These are phyloP conservation scores for Bombus fervidus DNA, from an alignment of 1,140 invertebrate genomes.

Conservation along the genomic window DNA sequence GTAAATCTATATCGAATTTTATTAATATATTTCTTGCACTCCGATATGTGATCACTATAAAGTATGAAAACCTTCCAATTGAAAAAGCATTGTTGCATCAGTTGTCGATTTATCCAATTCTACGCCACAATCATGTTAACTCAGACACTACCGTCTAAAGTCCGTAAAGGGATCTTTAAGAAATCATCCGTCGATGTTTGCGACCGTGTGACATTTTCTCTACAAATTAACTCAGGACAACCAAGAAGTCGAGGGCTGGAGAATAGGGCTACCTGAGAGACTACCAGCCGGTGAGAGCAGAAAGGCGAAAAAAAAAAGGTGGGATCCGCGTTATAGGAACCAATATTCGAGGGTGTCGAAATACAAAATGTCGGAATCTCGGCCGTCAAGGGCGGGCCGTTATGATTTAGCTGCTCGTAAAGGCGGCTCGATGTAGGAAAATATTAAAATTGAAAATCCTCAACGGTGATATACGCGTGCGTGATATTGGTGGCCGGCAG, in stretches of 20 bases:
- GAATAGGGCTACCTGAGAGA: neutral
- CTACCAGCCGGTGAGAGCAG: neutral
- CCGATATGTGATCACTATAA: no score
- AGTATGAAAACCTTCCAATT: no score
- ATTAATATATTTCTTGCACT: no score
- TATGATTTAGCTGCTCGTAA: conserved; percentile 80
- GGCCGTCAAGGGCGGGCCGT: conserved; percentile 38
- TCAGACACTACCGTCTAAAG: no score
- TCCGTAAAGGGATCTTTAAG: no score
- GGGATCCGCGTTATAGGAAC: conserved; percentile 11
- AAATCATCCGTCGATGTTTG: no score
- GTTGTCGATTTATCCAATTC: no score
- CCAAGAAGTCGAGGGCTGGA: neutral
- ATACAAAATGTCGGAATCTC: conserved; percentile 67
- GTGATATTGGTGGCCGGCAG: conserved; percentile 81
- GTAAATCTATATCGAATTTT: no score
- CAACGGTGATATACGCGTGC: conserved; percentile 78
- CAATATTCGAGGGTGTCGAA: conserved; percentile 63
- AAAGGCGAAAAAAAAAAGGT: neutral
- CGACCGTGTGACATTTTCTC: neutral
- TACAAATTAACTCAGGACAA: neutral
- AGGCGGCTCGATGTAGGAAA: conserved; percentile 74
- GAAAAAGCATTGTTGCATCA: no score
- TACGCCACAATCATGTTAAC: no score
- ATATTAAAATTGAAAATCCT: conserved; percentile 82